These are phyloP conservation scores for Pituophis catenifer DNA, from an alignment of 2,113 vertebrate species.

Conservation along the genomic window DNA sequence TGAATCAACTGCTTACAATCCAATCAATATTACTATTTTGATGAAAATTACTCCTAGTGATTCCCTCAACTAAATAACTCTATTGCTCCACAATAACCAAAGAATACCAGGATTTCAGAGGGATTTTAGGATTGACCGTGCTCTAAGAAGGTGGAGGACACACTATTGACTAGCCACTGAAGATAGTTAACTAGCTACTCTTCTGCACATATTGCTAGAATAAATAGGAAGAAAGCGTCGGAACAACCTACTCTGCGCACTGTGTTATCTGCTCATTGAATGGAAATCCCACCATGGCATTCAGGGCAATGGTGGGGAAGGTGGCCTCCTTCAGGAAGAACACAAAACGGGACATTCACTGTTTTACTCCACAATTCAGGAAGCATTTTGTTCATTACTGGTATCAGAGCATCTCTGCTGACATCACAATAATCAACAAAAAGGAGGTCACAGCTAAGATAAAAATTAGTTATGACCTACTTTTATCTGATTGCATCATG, in stretches of 20 bases:
- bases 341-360: not conserved
- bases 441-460: not conserved
- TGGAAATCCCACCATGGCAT: not conserved
- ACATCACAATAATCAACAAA: not conserved
- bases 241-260: not conserved
- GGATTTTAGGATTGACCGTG: not conserved
- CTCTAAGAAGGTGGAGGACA: not conserved
- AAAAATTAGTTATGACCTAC: slow-evolving; percentile 3
- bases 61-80: not conserved
- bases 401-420: not conserved
- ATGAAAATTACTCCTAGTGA: not conserved
- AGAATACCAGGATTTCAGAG: not conserved
- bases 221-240: not conserved
- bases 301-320: not conserved
- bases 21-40: not conserved
- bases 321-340: not conserved
- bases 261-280: not conserved
- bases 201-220: not conserved
- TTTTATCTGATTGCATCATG: not conserved
- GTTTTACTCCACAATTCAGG: not conserved
- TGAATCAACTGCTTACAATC: not conserved
- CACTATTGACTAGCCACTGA: not conserved
- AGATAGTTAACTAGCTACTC: not conserved
- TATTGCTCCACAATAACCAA: not conserved
- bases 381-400: not conserved